Base-by-base conservation (phyloP, 2,113 vertebrate genomes). In the Callionymus lyra region DNA sequence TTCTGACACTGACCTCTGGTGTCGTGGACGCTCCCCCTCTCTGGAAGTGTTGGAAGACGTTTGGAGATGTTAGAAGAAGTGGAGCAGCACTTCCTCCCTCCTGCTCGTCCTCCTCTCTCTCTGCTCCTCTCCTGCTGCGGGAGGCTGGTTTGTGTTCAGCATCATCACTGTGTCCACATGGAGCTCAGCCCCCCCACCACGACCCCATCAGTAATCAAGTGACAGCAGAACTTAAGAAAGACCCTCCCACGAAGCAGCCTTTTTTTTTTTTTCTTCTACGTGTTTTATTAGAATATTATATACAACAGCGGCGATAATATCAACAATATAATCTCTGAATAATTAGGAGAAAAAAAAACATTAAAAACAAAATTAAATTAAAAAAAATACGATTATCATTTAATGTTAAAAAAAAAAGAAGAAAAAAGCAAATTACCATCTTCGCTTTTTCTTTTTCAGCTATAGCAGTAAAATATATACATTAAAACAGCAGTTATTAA, bases 191-290 rank as follows among this genome's bases (percentile, higher is more conserved):
- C 84, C 68, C 81, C 72, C 82, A 68, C 69, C 65, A 84, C 60
- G 57, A 78, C 83, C 79, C 61, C 63, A 71, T 74, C 54, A 68
- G 77, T 71, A 84, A 86, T 87, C 80, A 84, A 84, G 80, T 87
- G 87, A 89, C 89, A 89, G 88, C 82, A 82, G 84, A 80, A 83
- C 84, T 85, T 86, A 85, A 63, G 81, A 83, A 84, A 35, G 82
- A 83, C 90, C 88, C 90, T 89, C 89, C 86, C 91, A 87, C 87
- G 86, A 81, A 77, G 47, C 12, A 47, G 42, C 47, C 56, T 41
- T 66, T n/a, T n/a, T n/a, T n/a, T n/a, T n/a, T n/a, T n/a, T n/a
- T n/a, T n/a, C n/a, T n/a, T n/a, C n/a, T n/a, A n/a, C n/a, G n/a
- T n/a, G n/a, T n/a, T n/a, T n/a, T n/a, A n/a, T n/a, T n/a, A n/a